Conservation (phyloP, 2,113 vertebrate genomes). For the Cochlearius cochlearius region DNA sequence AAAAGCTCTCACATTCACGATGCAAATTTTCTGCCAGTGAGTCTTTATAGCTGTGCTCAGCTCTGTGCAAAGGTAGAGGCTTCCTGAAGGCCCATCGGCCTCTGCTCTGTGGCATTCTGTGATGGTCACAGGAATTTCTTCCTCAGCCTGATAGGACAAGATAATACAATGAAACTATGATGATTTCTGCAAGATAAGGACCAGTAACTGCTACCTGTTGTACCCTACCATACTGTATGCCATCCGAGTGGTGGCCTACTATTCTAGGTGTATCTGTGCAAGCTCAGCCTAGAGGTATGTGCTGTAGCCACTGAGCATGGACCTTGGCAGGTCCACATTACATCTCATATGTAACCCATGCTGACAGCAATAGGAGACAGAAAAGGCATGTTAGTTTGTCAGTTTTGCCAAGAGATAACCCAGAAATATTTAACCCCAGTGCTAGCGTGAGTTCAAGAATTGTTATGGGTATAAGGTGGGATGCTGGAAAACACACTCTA, state of each 20-base stretch:
- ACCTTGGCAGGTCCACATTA: background rate
- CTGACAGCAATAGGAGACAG: background rate
- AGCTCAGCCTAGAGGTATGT: background rate
- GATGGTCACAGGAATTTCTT: background rate
- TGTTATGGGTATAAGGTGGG: background rate
- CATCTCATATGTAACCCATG: background rate
- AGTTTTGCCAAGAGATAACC: background rate
- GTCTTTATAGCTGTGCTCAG: background rate
- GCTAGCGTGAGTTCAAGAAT: background rate
- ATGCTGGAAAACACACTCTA: background rate
- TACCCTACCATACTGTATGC: accelerated
- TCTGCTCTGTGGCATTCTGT: background rate
- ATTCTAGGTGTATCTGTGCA: background rate
- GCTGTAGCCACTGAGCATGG: background rate
- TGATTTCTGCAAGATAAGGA: background rate
- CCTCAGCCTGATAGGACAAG: background rate
- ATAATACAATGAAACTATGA: background rate
- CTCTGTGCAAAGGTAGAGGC: background rate
- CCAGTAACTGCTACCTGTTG: background rate
- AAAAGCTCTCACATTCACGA: background rate
- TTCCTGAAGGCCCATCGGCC: background rate
- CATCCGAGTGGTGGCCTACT: no score
- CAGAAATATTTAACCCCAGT: background rate
- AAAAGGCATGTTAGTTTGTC: background rate
- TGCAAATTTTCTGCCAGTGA: background rate